phyloP scores from a whole-genome alignment of 1,140 invertebrate genomes.

The Limonius californicus region DNA sequence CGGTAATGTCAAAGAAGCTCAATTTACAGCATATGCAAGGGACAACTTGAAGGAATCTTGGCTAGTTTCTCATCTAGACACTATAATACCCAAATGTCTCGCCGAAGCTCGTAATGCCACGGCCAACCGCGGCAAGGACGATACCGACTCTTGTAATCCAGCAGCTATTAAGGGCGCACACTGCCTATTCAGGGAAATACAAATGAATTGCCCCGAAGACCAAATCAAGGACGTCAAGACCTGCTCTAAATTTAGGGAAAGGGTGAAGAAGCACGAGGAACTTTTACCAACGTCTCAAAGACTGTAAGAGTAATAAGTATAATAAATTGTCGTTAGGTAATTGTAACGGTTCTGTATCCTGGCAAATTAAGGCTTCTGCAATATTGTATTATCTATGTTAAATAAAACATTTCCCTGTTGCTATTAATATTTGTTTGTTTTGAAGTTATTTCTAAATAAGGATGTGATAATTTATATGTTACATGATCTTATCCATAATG shows the following conservation, averaged over 20 bases:
- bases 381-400: too few species aligned
- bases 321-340: too few species aligned
- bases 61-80: conserved; percentile 37
- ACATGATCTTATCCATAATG: too few species aligned
- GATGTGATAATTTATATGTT: too few species aligned
- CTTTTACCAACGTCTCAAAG: not conserved
- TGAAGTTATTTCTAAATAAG: too few species aligned
- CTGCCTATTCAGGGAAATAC: conserved; percentile 45
- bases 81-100: conserved; percentile 40
- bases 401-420: too few species aligned
- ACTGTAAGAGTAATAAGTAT: too few species aligned
- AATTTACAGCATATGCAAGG: conserved; percentile 35
- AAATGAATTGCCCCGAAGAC: conserved; percentile 45
- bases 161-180: conserved; percentile 40
- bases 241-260: conserved; percentile 41
- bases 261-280: conserved; percentile 32
- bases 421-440: too few species aligned
- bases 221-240: conserved; percentile 41
- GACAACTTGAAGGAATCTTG: conserved; percentile 38
- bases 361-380: too few species aligned
- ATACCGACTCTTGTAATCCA: conserved; percentile 39
- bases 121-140: conserved; percentile 24
- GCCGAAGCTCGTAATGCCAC: conserved; percentile 36
- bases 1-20: conserved; percentile 36
- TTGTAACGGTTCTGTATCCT: too few species aligned